Percentiles rank a stretch among this genome's conserved stretches.
Evolutionary conservation across 2,113 vertebrate genomes (phyloP).

Genomic region (Gymnorhina tibicen): DNA sequence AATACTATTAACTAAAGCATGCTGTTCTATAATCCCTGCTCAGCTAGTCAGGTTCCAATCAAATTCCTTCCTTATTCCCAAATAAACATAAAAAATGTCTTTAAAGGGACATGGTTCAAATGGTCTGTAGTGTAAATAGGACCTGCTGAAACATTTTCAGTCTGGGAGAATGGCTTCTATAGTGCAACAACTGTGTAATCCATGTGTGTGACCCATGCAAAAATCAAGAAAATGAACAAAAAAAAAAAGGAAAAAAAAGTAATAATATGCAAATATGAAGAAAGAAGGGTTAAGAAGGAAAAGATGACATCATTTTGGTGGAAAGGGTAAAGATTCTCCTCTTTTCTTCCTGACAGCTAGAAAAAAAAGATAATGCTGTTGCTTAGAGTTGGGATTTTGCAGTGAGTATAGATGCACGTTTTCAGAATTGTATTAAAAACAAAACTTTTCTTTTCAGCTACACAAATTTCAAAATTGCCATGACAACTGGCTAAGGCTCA

Average conservation of each 20-base stretch:
- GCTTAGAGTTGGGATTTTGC: background rate
- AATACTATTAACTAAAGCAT: background rate
- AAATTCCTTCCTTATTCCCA: background rate
- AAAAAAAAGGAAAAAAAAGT: background rate
- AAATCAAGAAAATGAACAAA: background rate
- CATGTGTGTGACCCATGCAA: background rate
- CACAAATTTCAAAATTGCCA: background rate
- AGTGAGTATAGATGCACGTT: background rate
- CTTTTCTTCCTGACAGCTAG: background rate
- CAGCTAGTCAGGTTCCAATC: background rate
- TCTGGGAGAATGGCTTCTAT: background rate
- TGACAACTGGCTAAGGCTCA: background rate
- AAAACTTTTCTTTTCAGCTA: background rate
- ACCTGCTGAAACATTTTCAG: background rate
- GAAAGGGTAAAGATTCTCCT: background rate
- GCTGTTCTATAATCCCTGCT: background rate
- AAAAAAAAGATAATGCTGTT: background rate
- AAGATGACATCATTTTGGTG: background rate
- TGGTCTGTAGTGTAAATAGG: background rate
- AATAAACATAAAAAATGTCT: background rate
- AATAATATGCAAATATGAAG: background rate
- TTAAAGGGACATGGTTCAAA: background rate
- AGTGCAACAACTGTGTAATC: background rate
- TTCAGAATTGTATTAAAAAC: background rate
- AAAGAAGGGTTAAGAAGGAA: background rate